Evolutionary conservation across 1,140 invertebrate species (phyloP), one percentile per base, ranked within the genome.

Genomic region (Pseudachorutes palmiensis): DNA sequence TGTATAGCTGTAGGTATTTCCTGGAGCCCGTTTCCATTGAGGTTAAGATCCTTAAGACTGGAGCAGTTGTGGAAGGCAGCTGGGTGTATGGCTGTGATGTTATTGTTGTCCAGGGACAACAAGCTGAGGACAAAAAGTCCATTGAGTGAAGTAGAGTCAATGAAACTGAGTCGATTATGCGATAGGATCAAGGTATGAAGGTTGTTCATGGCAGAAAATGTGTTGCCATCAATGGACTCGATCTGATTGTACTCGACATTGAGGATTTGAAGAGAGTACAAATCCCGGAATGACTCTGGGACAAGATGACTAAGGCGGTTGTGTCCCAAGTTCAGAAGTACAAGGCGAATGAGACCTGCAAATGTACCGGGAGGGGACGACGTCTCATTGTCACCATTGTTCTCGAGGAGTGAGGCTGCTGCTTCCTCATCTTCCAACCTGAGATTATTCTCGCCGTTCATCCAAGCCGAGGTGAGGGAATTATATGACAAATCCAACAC

Each of bases 401-500:
- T 9, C 22, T 51, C 16, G n/a, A n/a, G n/a, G n/a, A n/a, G n/a
- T n/a, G n/a, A n/a, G n/a, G 59, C 30, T 64, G 62, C 24, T 30
- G 45, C 9, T 58, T 19, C 64, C 12, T 31, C 60, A 5, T 12
- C 60, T 31, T 32, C 55, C 5, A 9, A 5, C 55, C n/a, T 22
- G 14, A 12, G 9, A 32, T 61, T 32, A 9, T 32, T 29, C 12
- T 45, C 33, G 12, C 36, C 49, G 22, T 58, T 88, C 19, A 91
- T 87, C 90, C 87, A 94, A 12, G 84, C 85, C 74, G 86, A 89
- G 28, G 88, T 89, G 30, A 97, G 81, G 76, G 88, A 84, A 80
- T 97, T 97, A 73, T 85, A 84, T 24, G 91, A 92, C 72, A 96
- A 80, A 78, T 97, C 91, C 57, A 97, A 79, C 0, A 88, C 84